A percentile compares a stretch with the other conserved stretches of the same genome.
Evolutionary conservation across 2,797 vertebrate genomes (phyloP).

Genomic region (Chiloscyllium punctatum): DNA sequence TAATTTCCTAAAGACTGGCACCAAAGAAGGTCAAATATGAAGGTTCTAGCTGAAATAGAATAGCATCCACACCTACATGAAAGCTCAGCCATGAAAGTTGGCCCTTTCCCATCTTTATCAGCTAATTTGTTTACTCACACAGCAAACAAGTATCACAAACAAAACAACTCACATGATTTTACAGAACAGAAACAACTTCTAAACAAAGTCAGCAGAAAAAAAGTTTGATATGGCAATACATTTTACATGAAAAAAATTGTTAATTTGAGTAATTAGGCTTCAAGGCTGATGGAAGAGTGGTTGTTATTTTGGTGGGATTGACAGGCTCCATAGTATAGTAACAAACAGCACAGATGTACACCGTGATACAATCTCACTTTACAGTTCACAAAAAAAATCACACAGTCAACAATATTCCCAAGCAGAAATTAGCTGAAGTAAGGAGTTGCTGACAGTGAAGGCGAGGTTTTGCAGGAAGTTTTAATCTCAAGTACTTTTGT

Average conservation of each 20-base stretch:
- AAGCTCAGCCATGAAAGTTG: not conserved
- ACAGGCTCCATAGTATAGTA: constrained; percentile 22
- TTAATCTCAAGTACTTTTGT: constrained; percentile 38
- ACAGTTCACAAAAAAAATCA: constrained; percentile 73
- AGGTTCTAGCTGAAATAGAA: not conserved
- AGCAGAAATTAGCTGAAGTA: constrained; percentile 69
- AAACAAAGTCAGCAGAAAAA: constrained; percentile 46
- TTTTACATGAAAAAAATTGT: constrained; percentile 47
- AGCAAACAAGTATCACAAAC: not conserved
- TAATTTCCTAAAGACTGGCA: not conserved
- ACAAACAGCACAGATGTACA: constrained; percentile 60
- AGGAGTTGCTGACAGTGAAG: constrained; percentile 69
- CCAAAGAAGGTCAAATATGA: not conserved
- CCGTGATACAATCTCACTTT: constrained; percentile 65
- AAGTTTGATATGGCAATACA: constrained; percentile 39
- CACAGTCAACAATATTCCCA: constrained; percentile 63
- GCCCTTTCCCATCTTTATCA: not conserved
- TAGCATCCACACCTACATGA: not conserved
- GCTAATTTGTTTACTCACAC: not conserved
- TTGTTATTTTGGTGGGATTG: constrained; percentile 45
- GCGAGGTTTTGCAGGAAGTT: constrained; percentile 48
- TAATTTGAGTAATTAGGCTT: constrained; percentile 59
- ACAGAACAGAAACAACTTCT: constrained; percentile 43
- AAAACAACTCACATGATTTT: constrained; percentile 27
- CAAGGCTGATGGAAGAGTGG: constrained; percentile 46